A percentile compares a stretch with the other conserved stretches of the same genome.
These are phyloP conservation scores for Pygoscelis antarcticus DNA, from an alignment of 2,113 vertebrate genomes.

Conservation along the genomic window DNA sequence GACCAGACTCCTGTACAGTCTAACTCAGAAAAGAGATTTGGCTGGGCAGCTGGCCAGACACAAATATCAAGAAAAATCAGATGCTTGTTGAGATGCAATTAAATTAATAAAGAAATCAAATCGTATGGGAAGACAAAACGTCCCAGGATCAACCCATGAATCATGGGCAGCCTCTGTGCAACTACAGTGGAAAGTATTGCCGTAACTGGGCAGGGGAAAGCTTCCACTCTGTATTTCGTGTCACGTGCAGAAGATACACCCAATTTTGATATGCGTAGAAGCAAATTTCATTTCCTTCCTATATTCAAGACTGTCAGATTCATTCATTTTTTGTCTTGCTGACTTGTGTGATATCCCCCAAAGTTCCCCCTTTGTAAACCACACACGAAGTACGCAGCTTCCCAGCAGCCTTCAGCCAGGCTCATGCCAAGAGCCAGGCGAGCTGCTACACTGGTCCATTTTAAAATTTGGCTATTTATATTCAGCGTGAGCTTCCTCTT, in stretches of 20 bases:
- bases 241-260: conserved; percentile 9
- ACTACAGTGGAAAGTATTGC: conserved; percentile 41
- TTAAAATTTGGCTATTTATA: conserved; percentile 39
- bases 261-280: background rate
- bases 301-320: background rate
- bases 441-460: conserved; percentile 22
- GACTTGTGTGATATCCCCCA: background rate
- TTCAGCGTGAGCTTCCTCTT: conserved; percentile 19
- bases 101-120: conserved; percentile 15
- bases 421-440: background rate
- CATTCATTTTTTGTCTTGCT: conserved; percentile 43
- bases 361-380: conserved; percentile 45
- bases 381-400: background rate
- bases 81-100: background rate
- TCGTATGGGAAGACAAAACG: background rate
- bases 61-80: background rate
- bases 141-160: conserved; percentile 13
- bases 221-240: background rate
- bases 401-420: background rate
- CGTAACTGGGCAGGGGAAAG: background rate
- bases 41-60: background rate
- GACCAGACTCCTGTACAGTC: background rate
- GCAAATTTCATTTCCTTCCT: conserved; percentile 60
- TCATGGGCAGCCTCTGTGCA: conserved; percentile 30
- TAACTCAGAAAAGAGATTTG: background rate